These are phyloP conservation scores for Macropis europaea DNA, from an alignment of 2,888 invertebrate species.

Conservation along the genomic window DNA sequence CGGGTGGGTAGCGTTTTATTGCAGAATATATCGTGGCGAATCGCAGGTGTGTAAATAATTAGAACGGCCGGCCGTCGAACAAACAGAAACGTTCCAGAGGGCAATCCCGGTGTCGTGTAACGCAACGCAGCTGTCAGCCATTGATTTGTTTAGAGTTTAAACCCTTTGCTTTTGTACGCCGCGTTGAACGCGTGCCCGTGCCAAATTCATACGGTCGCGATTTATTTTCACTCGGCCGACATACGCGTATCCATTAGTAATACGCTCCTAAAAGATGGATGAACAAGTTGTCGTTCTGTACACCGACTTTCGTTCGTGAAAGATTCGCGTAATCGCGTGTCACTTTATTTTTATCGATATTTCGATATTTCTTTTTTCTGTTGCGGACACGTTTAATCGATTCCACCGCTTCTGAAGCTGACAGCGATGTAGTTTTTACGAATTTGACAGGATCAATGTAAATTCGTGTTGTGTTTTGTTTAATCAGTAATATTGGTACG, in stretches of 20 bases:
- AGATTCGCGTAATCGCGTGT: too few relatives aligned
- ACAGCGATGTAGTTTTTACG: too few relatives aligned
- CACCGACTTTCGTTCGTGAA: background rate
- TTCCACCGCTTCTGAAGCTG: too few relatives aligned
- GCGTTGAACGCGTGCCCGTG: constrained; percentile 23
- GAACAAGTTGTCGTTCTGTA: constrained; percentile 21
- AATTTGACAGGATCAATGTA: too few relatives aligned
- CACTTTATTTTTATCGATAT: too few relatives aligned
- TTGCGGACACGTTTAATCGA: too few relatives aligned
- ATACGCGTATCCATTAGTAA: constrained; percentile 32
- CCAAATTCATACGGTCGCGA: constrained; percentile 42
- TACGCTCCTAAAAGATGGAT: constrained; percentile 37
- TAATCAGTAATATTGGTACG: too few relatives aligned
- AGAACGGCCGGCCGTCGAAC: constrained; percentile 21
- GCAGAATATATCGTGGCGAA: constrained; percentile 41
- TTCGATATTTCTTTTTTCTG: too few relatives aligned
- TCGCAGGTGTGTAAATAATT: constrained; percentile 58
- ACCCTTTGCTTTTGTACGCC: constrained; percentile 33
- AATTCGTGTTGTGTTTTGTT: too few relatives aligned
- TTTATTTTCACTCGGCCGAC: constrained; percentile 46
- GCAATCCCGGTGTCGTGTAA: constrained; percentile 43
- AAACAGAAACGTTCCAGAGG: constrained; percentile 42
- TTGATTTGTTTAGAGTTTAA: constrained; percentile 60
- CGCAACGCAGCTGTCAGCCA: constrained; percentile 47
- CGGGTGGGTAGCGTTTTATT: constrained; percentile 34